phyloP scores from a whole-genome alignment of 2,113 vertebrate species.

The Rousettus leschenaultii region DNA sequence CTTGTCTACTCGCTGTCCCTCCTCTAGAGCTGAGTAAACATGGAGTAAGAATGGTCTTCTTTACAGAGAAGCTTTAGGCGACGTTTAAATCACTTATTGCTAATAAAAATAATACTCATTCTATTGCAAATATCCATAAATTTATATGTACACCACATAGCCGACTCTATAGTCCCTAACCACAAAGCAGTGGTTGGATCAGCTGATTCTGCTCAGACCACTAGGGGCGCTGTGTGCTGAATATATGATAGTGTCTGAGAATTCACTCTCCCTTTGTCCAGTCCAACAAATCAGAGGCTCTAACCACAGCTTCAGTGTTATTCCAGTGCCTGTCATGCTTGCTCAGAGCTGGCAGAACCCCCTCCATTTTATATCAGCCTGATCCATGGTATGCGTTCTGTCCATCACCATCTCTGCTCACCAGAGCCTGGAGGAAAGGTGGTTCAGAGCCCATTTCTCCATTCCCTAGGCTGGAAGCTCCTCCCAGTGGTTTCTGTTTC shows the following conservation, averaged over 20 bases:
- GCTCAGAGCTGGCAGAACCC: accelerated
- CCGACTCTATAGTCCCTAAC: accelerated
- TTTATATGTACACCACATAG: neutral
- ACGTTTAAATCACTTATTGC: neutral
- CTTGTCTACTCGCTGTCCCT: neutral
- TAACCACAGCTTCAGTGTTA: accelerated
- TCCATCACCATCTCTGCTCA: neutral
- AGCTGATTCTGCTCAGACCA: neutral
- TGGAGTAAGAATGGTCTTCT: neutral
- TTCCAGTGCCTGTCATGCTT: neutral
- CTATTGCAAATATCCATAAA: neutral
- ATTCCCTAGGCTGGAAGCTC: neutral
- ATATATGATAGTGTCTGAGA: accelerated
- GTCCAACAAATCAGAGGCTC: neutral
- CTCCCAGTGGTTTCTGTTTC: neutral
- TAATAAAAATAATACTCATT: neutral
- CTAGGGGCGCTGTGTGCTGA: neutral
- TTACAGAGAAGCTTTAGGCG: neutral
- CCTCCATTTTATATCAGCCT: no score
- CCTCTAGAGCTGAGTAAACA: neutral
- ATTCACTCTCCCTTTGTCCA: neutral
- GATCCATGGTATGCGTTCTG: accelerated
- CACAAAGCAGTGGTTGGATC: neutral
- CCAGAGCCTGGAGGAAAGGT: neutral
- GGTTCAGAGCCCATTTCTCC: accelerated